Conservation (phyloP, 1,140 invertebrate species). For the Lepidotrigona ventralis region DNA sequence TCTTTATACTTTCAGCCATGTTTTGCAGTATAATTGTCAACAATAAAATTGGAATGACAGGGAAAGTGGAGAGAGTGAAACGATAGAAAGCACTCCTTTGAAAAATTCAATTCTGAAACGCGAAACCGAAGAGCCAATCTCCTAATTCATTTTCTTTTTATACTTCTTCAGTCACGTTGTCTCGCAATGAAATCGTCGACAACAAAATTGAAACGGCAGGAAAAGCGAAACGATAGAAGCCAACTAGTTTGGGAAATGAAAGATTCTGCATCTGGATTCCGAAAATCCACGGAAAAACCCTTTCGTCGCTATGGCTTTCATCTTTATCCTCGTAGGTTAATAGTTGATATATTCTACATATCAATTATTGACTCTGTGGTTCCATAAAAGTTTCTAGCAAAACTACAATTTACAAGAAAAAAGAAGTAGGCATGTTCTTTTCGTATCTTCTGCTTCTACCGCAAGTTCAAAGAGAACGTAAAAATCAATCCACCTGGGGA, state of each 20-base stretch:
- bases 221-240: not conserved
- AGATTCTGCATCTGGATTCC: not conserved
- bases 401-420: not conserved
- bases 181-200: too few relatives aligned
- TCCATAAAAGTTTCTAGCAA: not conserved
- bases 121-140: too few relatives aligned
- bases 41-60: too few relatives aligned
- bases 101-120: too few relatives aligned
- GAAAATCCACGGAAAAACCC: not conserved
- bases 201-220: too few relatives aligned
- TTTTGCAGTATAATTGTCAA: too few relatives aligned
- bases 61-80: too few relatives aligned
- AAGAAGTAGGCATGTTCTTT: not conserved
- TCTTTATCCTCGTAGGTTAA: not conserved
- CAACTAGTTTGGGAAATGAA: not conserved
- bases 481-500: not conserved
- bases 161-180: too few relatives aligned
- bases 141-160: too few relatives aligned
- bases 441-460: not conserved
- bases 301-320: not conserved
- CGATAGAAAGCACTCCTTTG: too few relatives aligned
- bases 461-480: not conserved
- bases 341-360: too few relatives aligned
- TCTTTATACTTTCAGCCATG: too few relatives aligned
- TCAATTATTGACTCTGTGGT: not conserved